Evolutionary conservation across 2,888 invertebrate species (phyloP).

Genomic region (Conchocele bisecta): DNA sequence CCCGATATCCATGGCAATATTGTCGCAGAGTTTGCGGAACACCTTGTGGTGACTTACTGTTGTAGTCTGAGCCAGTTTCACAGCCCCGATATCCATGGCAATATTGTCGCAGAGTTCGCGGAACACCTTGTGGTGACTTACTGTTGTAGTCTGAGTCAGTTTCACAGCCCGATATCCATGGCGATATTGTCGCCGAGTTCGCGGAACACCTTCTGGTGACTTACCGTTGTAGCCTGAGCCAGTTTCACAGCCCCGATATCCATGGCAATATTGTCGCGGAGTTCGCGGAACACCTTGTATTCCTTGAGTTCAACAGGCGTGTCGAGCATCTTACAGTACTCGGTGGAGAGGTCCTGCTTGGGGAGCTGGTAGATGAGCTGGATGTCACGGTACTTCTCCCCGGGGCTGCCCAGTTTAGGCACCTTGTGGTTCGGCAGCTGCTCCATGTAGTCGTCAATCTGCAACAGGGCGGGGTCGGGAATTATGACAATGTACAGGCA

Average conservation of each 20-base stretch:
- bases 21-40: conserved; percentile 96
- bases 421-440: conserved; percentile 92
- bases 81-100: conserved; percentile 94
- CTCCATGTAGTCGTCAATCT: conserved; percentile 97
- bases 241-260: conserved; percentile 90
- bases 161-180: conserved; percentile 92
- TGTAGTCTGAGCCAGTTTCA: conserved; percentile 79
- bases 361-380: conserved; percentile 95
- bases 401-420: conserved; percentile 89
- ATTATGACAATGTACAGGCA: too few species aligned
- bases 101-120: conserved; percentile 96
- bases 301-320: conserved; percentile 81
- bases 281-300: conserved; percentile 96
- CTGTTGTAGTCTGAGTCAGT: conserved; percentile 71
- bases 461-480: conserved; percentile 74
- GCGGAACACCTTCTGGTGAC: conserved; percentile 92
- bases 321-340: conserved; percentile 88
- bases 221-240: conserved; percentile 64
- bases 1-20: conserved; percentile 97
- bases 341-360: conserved; percentile 90
- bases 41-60: conserved; percentile 87
- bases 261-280: conserved; percentile 96
- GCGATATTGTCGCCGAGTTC: conserved; percentile 97
- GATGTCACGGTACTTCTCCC: conserved; percentile 91
- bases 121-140: conserved; percentile 90